Percentiles rank a stretch among this genome's conserved stretches.
phyloP scores from a whole-genome alignment of 2,113 vertebrate genomes.

The Theristicus caerulescens region DNA sequence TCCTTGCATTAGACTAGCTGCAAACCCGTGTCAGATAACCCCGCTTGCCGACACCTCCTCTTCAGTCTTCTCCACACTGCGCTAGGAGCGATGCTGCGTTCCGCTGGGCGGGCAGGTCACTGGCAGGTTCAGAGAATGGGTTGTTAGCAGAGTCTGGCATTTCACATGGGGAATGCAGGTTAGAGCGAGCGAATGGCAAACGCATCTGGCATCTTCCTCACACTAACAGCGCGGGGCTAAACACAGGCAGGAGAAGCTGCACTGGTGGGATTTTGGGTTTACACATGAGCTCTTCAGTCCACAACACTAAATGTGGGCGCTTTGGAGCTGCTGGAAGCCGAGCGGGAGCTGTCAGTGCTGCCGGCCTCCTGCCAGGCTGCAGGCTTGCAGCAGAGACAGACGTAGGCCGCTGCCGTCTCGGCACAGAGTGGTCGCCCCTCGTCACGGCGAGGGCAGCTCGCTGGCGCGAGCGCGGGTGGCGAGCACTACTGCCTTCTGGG shows the following conservation, averaged over 20 bases:
- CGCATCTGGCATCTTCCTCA: background rate
- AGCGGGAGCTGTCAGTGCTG: background rate
- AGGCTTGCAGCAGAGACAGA: background rate
- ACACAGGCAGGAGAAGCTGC: background rate
- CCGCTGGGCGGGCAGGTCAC: slow-evolving; percentile 12
- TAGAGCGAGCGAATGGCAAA: background rate
- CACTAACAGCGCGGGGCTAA: background rate
- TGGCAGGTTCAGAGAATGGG: slow-evolving; percentile 52
- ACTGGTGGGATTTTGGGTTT: background rate
- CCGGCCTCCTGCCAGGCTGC: background rate
- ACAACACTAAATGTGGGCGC: accelerated
- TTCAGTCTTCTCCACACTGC: background rate
- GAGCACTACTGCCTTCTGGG: background rate
- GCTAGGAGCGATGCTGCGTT: background rate
- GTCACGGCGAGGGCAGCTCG: accelerated
- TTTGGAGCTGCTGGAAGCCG: background rate
- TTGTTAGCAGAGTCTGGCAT: slow-evolving; percentile 49
- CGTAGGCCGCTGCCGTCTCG: accelerated
- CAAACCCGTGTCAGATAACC: slow-evolving; percentile 31
- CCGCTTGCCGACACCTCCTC: slow-evolving; percentile 30
- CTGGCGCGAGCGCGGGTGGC: background rate
- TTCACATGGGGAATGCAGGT: slow-evolving; percentile 27
- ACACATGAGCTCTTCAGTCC: background rate
- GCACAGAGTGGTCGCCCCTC: background rate
- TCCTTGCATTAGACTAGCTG: background rate